These are phyloP conservation scores for Buphagus erythrorhynchus DNA, from an alignment of 2,797 vertebrate species.

Conservation along the genomic window DNA sequence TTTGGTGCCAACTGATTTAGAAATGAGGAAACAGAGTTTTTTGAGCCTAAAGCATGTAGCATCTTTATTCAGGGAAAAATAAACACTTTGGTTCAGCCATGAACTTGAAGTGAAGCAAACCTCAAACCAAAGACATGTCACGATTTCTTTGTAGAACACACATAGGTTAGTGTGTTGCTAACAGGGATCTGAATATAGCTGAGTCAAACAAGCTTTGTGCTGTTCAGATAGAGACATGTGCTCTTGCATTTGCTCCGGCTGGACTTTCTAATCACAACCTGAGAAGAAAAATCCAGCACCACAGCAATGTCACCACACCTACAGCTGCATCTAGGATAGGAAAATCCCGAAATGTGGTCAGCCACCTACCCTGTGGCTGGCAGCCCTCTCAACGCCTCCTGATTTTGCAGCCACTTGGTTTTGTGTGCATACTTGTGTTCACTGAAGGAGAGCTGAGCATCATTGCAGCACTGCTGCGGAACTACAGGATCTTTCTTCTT, in stretches of 20 bases:
- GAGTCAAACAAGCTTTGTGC: not conserved
- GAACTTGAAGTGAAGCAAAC: not conserved
- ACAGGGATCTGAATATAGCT: not conserved
- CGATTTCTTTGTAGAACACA: not conserved
- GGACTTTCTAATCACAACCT: not conserved
- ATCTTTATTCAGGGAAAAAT: not conserved
- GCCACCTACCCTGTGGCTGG: not conserved
- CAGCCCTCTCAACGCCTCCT: not conserved
- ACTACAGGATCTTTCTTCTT: not conserved
- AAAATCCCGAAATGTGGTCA: rapidly evolving
- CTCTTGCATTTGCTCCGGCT: not conserved
- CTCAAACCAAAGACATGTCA: not conserved
- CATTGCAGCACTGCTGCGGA: not conserved
- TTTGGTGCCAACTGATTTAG: not conserved
- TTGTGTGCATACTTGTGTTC: not conserved
- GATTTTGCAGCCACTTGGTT: not conserved
- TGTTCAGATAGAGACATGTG: rapidly evolving
- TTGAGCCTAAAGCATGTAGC: not conserved
- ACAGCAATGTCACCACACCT: not conserved
- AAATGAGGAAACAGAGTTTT: not conserved
- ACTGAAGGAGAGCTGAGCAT: not conserved
- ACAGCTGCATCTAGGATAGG: not conserved
- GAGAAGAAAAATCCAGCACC: not conserved
- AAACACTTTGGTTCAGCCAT: not conserved
- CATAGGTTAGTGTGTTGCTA: not conserved